Conservation (phyloP, 2,888 invertebrate species). For the Stramonita haemastoma region DNA sequence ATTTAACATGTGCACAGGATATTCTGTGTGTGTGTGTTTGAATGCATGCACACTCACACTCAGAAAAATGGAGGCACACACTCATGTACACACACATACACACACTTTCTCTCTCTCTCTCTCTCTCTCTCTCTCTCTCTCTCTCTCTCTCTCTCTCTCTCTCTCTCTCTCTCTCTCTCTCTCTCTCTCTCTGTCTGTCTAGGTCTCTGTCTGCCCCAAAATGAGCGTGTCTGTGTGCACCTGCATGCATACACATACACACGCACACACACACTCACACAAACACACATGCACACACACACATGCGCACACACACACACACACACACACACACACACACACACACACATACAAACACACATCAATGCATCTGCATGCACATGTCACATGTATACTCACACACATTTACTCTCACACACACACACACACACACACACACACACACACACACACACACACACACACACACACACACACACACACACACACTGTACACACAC, state of each 20-base stretch:
- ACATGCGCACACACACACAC: neutral
- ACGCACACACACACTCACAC: neutral
- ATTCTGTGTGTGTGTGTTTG: too few species aligned
- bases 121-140: neutral
- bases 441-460: neutral
- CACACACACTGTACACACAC: neutral
- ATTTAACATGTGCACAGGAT: too few species aligned
- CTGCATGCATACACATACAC: neutral
- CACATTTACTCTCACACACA: neutral
- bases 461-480: neutral
- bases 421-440: neutral
- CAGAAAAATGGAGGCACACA: too few species aligned
- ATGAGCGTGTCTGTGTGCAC: too few species aligned
- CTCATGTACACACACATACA: too few species aligned
- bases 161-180: neutral
- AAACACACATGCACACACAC: neutral
- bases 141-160: neutral
- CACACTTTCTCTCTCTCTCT: too few species aligned
- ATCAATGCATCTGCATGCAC: neutral
- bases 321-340: constrained; percentile 22
- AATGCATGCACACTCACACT: too few species aligned
- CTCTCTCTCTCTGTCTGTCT: neutral
- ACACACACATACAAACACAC: constrained; percentile 6
- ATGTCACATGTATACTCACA: neutral
- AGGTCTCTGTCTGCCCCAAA: neutral